phyloP scores from a whole-genome alignment of 2,888 invertebrate species.

The Hydropsyche betteni region DNA sequence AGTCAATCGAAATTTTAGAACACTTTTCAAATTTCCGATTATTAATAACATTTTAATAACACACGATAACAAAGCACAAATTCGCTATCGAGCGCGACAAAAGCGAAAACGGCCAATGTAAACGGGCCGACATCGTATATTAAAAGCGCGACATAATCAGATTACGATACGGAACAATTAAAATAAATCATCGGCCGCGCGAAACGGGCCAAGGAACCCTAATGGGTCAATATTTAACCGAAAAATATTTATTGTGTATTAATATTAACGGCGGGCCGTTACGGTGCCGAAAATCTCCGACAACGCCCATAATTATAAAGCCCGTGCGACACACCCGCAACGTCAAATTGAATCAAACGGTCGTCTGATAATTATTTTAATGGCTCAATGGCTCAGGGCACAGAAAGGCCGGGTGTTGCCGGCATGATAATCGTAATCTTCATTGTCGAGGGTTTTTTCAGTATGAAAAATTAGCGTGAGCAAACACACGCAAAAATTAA shows the following conservation, averaged over 20 bases:
- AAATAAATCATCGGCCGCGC: background rate
- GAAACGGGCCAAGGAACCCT: conserved; percentile 1
- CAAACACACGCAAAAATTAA: too few relatives aligned
- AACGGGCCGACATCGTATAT: conserved; percentile 1
- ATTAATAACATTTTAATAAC: too few relatives aligned
- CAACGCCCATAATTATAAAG: conserved; percentile 18
- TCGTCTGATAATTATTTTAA: conserved; percentile 13
- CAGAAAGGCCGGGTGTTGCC: conserved; percentile 5
- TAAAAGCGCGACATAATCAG: conserved; percentile 18
- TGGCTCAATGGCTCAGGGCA: conserved; percentile 9
- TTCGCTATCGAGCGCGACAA: too few relatives aligned
- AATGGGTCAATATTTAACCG: background rate
- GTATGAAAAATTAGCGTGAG: too few relatives aligned
- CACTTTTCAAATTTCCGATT: too few relatives aligned
- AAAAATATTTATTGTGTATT: too few relatives aligned
- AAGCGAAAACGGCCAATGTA: background rate
- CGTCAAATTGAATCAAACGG: conserved; percentile 18
- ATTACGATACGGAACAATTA: conserved; percentile 21
- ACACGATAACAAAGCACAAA: too few relatives aligned
- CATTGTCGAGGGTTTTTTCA: background rate
- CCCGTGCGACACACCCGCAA: background rate
- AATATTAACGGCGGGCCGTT: too few relatives aligned
- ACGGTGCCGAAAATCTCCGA: background rate
- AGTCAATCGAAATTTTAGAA: too few relatives aligned
- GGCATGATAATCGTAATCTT: background rate